Base-by-base conservation (phyloP, 2,888 invertebrate genomes). In the Mystacides longicornis region DNA sequence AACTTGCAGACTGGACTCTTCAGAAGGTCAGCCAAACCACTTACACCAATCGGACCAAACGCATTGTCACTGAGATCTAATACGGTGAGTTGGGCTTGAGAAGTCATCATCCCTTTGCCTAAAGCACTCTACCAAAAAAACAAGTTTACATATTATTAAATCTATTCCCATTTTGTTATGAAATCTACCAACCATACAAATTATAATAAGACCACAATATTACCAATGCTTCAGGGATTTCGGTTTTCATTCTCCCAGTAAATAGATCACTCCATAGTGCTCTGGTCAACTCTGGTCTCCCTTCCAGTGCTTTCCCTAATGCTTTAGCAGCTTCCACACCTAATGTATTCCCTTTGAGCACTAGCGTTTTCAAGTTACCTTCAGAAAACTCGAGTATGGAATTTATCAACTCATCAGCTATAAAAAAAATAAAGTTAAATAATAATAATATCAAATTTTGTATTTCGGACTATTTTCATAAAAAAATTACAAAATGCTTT, bases 211-310 rank as follows among this genome's bases (percentile, higher is more conserved):
- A 31, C 7, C 9, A 14, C 14, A 14, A 9, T 14, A 75, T 74
- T 70, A 88, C 89, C 69, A 99, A 70, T 5, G 97, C 94, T 42
- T 83, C 80, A 0, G 98, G 98, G 66, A 99, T 98, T 76, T 99
- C 98, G 0, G 88, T 82, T 71, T 96, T 98, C 74, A 93, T 82
- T 49, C 99, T 78, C 0, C 97, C 92, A 0, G 98, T 98, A 69
- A 99, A 99, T 81, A 99, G 86, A 67, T 99, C 97, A 58, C 93
- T 94, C 90, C 96, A 97, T 53, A 90, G 71, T 0, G 95, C 95
- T 66, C 86, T 81, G 60, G 86, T 79, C 60, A 92, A 80, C 67
- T 90, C 87, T 0, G 88, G 86, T 64, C 91, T 89, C 18, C 75
- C 78, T 63, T 87, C 83, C 45, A 97, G 71, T 0, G 89, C 87